Percentiles rank a stretch among this genome's conserved stretches.
Conservation (phyloP, 2,797 vertebrate species). For the Pygocentrus nattereri region DNA sequence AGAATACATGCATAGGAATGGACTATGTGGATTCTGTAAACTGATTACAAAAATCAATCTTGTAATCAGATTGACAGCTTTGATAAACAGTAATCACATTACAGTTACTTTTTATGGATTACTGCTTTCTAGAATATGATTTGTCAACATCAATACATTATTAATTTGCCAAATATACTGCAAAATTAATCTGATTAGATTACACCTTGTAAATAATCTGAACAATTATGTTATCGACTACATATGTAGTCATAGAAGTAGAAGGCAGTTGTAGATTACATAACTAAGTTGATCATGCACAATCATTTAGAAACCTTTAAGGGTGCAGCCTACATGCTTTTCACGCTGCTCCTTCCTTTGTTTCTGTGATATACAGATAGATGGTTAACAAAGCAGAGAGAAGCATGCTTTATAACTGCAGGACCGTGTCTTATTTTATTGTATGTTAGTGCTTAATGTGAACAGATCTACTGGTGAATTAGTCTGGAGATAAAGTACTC, state of each 20-base stretch:
- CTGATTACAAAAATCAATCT: too few species aligned
- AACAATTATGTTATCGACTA: too few species aligned
- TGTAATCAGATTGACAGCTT: neutral
- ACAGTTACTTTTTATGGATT: too few species aligned
- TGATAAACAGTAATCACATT: neutral
- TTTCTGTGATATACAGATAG: neutral
- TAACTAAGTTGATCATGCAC: too few species aligned
- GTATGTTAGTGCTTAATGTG: slow-evolving; percentile 7
- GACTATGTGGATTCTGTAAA: neutral
- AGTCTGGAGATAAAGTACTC: neutral
- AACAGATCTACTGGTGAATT: slow-evolving; percentile 13
- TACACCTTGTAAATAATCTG: neutral
- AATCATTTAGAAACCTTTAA: too few species aligned
- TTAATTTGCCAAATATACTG: neutral
- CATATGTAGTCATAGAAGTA: too few species aligned
- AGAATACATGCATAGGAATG: too few species aligned
- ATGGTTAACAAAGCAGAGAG: neutral
- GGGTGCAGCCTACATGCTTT: neutral
- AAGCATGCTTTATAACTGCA: neutral
- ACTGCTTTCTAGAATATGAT: neutral
- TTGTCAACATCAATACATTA: neutral
- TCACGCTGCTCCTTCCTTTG: neutral
- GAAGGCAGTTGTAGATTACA: neutral
- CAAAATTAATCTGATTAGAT: neutral
- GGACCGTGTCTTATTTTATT: neutral